phyloP scores from a whole-genome alignment of 2,888 invertebrate species.

The Phortica okadai region DNA sequence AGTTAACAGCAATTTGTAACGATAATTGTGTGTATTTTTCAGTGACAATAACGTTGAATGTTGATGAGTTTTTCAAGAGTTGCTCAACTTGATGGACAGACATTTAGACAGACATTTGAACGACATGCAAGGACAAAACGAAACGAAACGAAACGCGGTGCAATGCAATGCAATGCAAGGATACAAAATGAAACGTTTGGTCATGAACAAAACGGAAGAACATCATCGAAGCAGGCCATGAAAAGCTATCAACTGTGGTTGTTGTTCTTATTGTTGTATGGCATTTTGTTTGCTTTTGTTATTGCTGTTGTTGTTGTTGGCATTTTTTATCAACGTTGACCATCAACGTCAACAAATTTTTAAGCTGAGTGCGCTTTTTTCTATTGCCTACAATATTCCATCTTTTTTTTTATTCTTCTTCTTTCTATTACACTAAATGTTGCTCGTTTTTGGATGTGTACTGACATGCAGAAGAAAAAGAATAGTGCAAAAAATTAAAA shows the following conservation, averaged over 20 bases:
- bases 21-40: slow-evolving; percentile 69
- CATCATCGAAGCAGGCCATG: slow-evolving; percentile 21
- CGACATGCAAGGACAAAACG: neutral
- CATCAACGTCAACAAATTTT: slow-evolving; percentile 60
- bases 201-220: slow-evolving; percentile 21
- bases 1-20: slow-evolving; percentile 68
- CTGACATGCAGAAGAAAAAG: slow-evolving; percentile 15
- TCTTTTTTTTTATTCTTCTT: slow-evolving; percentile 20
- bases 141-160: slow-evolving; percentile 1
- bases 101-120: slow-evolving; percentile 25
- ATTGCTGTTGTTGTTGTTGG: slow-evolving; percentile 29
- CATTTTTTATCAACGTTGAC: slow-evolving; percentile 40
- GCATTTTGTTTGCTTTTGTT: slow-evolving; percentile 44
- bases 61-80: slow-evolving; percentile 62
- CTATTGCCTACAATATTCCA: neutral
- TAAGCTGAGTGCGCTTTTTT: slow-evolving; percentile 58
- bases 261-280: slow-evolving; percentile 41
- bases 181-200: neutral
- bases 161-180: neutral
- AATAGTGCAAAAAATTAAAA: slow-evolving; percentile 30
- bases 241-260: slow-evolving; percentile 4
- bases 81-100: slow-evolving; percentile 53
- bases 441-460: neutral
- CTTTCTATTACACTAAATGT: slow-evolving; percentile 1
- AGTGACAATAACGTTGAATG: slow-evolving; percentile 69